A percentile compares a stretch with the other conserved stretches of the same genome.
Conservation (phyloP, 2,888 invertebrate genomes). For the Ormyrus nitidulus region DNA sequence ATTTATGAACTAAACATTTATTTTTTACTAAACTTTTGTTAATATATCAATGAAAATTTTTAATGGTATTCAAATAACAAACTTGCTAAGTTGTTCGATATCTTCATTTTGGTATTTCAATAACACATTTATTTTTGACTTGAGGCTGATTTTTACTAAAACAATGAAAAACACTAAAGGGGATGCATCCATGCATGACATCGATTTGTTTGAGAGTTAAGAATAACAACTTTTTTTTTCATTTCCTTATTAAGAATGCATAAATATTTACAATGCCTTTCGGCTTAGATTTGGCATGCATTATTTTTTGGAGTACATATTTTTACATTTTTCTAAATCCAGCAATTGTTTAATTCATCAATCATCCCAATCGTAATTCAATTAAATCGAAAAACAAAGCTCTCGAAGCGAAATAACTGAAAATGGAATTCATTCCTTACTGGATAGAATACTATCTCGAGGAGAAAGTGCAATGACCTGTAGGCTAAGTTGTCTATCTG, state of each 20-base stretch:
- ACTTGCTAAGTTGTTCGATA: too few relatives aligned
- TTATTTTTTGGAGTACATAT: background rate
- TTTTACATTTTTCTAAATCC: background rate
- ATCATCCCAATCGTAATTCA: background rate
- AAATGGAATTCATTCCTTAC: slow-evolving; percentile 33
- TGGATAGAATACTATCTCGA: slow-evolving; percentile 22
- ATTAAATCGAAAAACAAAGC: slow-evolving; percentile 2
- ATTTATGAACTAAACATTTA: background rate
- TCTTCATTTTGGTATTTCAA: slow-evolving; percentile 7
- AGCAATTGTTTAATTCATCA: background rate
- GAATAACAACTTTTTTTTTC: slow-evolving; percentile 19
- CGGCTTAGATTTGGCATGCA: slow-evolving; percentile 32
- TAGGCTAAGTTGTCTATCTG: slow-evolving; percentile 41
- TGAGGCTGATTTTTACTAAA: slow-evolving; percentile 1
- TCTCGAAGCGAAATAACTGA: background rate
- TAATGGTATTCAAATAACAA: slow-evolving; percentile 9
- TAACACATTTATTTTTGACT: slow-evolving; percentile 1
- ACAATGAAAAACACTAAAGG: background rate
- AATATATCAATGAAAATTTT: slow-evolving; percentile 23
- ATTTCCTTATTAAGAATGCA: slow-evolving; percentile 25
- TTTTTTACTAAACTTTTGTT: slow-evolving; percentile 30
- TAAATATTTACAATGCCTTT: slow-evolving; percentile 18
- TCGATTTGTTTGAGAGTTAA: slow-evolving; percentile 20
- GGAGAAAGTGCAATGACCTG: slow-evolving; percentile 53
- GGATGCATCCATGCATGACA: slow-evolving; percentile 40